Base-by-base conservation (phyloP, 2,888 invertebrate genomes). In the Pollenia angustigena region DNA sequence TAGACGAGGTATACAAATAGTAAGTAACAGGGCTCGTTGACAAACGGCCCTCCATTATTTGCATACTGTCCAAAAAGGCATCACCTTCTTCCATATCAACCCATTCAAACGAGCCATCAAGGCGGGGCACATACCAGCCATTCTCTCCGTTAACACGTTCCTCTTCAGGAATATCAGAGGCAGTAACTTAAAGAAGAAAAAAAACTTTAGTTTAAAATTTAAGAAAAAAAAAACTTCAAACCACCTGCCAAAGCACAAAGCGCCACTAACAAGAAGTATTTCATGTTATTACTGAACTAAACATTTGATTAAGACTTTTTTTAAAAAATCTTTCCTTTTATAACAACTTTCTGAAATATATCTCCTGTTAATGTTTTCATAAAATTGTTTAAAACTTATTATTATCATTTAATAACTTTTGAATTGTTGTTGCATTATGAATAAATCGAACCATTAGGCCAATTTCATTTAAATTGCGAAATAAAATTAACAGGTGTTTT, bases 1-100 rank as follows among this genome's bases (percentile, higher is more conserved):
- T 91, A 0, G 88, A 72, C 0, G 76, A 75, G n/a, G 92, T 92
- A 79, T 88, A 92, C 72, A 92, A 81, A 56, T 90, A 90, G 81
- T 88, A 92, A 0, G 64, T 83, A 9, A 88, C 87, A 7, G 91
- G 89, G 4, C 71, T 81, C 4, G 50, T 48, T 9, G 23, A 12
- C 2, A 85, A 9, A 11, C 74, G 84, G 9, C 18, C 48, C 72
- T 81, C 82, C 6, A 82, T 44, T 23, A 62, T n/a, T 11, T 56
- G 75, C n/a, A 44, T 16, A 12, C 23, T 44, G 9, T 48, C 23
- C 14, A 80, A 32, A 16, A 44, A 44, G 4, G 54, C 11, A 23
- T 84, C 85, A 10, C 75, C 87, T 16, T 88, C 87, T 1, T 82
- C 62, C 11, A 54, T 18, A 2, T 84, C 69, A 40, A 89, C 69